Evolutionary conservation across 2,797 vertebrate genomes (phyloP).

Genomic region (Scleropages formosus): DNA sequence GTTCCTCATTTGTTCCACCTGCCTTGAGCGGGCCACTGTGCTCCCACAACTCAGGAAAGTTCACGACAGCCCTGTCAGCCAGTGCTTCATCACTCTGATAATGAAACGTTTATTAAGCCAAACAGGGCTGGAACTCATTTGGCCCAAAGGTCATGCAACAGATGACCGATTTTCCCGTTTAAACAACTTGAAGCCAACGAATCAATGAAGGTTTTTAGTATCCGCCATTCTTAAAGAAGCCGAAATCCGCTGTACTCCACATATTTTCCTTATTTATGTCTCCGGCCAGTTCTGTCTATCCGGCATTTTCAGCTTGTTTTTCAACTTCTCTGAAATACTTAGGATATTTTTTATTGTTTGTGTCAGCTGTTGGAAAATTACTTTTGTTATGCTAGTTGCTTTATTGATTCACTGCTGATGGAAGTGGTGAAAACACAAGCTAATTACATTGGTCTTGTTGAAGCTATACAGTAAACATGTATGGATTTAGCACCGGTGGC

Average conservation of each 20-base stretch:
- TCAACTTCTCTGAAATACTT: not conserved
- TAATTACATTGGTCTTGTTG: not conserved
- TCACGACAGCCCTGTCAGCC: constrained; percentile 15
- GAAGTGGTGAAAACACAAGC: not conserved
- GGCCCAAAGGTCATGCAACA: constrained; percentile 7
- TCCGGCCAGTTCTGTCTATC: not conserved
- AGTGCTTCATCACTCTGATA: not conserved
- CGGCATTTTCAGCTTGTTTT: no score
- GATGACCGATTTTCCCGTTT: not conserved
- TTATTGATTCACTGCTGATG: not conserved
- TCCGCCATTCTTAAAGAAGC: not conserved
- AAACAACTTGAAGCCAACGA: not conserved
- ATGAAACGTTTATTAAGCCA: constrained; percentile 22
- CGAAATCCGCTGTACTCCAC: not conserved
- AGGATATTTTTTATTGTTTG: not conserved
- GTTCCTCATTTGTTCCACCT: constrained; percentile 18
- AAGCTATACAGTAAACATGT: not conserved
- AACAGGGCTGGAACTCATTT: not conserved
- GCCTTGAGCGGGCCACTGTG: not conserved
- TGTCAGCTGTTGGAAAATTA: not conserved
- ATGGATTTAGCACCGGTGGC: not conserved
- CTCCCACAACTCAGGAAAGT: constrained; percentile 7
- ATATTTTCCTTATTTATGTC: not conserved
- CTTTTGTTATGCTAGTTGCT: not conserved
- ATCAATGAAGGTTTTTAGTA: constrained; percentile 3